Evolutionary conservation across 2,113 vertebrate genomes (phyloP).

Genomic region (Tragelaphus scriptus): DNA sequence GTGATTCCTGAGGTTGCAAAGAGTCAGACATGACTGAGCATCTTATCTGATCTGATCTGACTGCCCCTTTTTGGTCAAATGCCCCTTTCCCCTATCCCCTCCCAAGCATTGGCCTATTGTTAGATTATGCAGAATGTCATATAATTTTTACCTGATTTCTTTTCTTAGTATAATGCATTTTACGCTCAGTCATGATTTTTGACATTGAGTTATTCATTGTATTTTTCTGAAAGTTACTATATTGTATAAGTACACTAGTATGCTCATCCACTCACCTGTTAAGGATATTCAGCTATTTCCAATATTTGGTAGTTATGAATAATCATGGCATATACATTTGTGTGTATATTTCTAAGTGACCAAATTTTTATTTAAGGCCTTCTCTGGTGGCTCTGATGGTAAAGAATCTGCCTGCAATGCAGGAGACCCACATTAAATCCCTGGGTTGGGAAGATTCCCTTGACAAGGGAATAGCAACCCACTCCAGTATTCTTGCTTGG

Average conservation of each 20-base stretch:
- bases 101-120: background rate
- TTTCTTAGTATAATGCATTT: background rate
- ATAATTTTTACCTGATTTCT: background rate
- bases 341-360: background rate
- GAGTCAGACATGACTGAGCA: too few relatives aligned
- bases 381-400: background rate
- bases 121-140: background rate
- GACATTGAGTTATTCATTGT: background rate
- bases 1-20: too few relatives aligned
- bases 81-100: fast-evolving
- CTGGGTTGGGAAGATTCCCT: background rate
- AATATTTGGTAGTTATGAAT: background rate
- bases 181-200: background rate
- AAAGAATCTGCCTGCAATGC: background rate
- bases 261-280: background rate
- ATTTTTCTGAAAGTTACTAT: background rate
- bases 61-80: background rate
- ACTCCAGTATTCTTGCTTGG: background rate
- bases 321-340: background rate
- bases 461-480: background rate
- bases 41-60: too few relatives aligned
- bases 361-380: background rate
- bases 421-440: background rate
- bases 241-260: background rate
- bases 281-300: background rate